phyloP scores from a whole-genome alignment of 2,113 vertebrate species.

The Vanacampus margaritifer region DNA sequence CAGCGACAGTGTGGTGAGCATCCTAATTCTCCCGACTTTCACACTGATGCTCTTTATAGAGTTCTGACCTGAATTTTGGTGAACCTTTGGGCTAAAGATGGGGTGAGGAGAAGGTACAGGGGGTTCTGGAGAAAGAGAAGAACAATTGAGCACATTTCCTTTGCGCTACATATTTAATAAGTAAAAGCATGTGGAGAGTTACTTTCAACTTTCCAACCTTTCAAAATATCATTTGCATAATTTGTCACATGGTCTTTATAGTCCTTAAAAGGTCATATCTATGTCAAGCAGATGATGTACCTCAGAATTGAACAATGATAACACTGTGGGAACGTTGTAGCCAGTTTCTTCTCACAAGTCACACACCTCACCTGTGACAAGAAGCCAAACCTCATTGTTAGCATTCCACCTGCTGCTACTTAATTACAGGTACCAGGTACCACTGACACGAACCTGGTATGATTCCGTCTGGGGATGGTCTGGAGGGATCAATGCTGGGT shows the following conservation, averaged over 20 bases:
- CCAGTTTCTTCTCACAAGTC: constrained; percentile 1
- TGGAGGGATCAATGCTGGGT: background rate
- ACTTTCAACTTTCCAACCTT: too few species aligned
- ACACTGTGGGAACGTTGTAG: constrained; percentile 25
- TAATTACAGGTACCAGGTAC: background rate
- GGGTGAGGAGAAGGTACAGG: background rate
- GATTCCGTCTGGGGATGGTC: background rate
- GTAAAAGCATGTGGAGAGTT: too few species aligned
- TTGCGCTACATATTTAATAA: constrained; percentile 70
- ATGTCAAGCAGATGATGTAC: background rate
- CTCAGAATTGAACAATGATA: background rate
- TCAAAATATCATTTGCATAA: too few species aligned
- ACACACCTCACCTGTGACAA: constrained; percentile 8
- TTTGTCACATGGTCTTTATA: too few species aligned
- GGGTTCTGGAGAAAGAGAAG: constrained; percentile 29
- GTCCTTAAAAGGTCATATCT: background rate
- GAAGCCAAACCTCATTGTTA: constrained; percentile 27
- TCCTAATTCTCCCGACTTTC: constrained; percentile 6
- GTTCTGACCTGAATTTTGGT: constrained; percentile 8
- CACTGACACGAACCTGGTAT: background rate
- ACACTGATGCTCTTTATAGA: constrained; percentile 3
- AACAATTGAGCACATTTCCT: constrained; percentile 62
- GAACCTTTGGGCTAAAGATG: constrained; percentile 13
- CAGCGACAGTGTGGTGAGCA: constrained; percentile 9
- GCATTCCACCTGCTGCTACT: constrained; percentile 29